Evolutionary conservation across 2,113 vertebrate genomes (phyloP).

Genomic region (Sturnus vulgaris): DNA sequence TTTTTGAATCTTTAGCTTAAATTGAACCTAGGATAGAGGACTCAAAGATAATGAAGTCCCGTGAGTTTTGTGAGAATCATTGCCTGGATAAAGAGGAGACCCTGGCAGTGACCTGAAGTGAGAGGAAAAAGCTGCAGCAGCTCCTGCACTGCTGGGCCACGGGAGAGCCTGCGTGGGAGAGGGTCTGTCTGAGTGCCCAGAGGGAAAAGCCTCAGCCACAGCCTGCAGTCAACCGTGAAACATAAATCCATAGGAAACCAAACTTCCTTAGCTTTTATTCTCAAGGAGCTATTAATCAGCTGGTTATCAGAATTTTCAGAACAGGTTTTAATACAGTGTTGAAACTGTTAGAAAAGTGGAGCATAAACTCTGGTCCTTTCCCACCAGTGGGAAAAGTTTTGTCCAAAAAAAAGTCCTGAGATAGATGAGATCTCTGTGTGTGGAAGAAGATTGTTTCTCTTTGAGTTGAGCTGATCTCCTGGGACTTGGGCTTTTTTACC

Average conservation of each 20-base stretch:
- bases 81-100: slow-evolving; percentile 9
- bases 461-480: neutral
- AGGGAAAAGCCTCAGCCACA: slow-evolving; percentile 16
- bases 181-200: neutral
- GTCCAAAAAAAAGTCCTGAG: neutral
- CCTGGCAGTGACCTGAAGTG: neutral
- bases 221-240: neutral
- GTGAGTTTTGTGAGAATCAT: neutral
- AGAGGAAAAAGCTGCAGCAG: neutral
- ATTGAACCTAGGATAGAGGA: neutral
- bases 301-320: slow-evolving; percentile 42
- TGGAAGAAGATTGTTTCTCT: neutral
- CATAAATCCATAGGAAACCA: slow-evolving; percentile 52
- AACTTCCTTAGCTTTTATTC: slow-evolving; percentile 37
- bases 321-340: neutral
- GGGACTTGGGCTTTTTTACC: neutral
- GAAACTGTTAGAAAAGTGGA: slow-evolving; percentile 12
- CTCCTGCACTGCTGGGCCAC: neutral
- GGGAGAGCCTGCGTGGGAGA: neutral
- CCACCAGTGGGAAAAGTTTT: neutral
- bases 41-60: neutral
- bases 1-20: neutral
- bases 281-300: slow-evolving; percentile 49
- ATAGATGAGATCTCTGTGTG: neutral
- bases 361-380: neutral